These are phyloP conservation scores for Ischnura elegans DNA, from an alignment of 2,888 invertebrate species.

Conservation along the genomic window DNA sequence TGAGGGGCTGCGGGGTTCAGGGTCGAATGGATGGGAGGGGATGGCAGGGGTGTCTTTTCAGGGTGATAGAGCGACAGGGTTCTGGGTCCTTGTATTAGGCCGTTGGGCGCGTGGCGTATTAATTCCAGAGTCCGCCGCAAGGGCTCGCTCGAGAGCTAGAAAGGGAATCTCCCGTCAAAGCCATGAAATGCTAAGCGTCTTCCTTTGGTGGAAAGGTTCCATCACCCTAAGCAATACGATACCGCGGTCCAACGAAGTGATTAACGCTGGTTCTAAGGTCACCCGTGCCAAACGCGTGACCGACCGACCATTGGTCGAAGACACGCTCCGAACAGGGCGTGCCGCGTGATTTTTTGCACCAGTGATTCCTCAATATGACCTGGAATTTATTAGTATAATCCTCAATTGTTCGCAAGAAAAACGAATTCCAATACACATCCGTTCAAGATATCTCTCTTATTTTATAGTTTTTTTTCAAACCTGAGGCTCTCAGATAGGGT, in stretches of 20 bases:
- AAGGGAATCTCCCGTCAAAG: neutral
- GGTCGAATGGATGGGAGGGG: constrained; percentile 78
- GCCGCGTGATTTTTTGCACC: neutral
- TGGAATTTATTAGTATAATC: too few relatives aligned
- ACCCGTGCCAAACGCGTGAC: neutral
- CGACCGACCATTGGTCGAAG: neutral
- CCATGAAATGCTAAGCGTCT: neutral
- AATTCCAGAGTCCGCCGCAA: constrained; percentile 19
- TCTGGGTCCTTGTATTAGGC: neutral
- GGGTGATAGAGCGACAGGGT: constrained; percentile 68
- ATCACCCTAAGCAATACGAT: too few relatives aligned
- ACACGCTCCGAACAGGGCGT: neutral
- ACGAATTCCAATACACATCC: too few relatives aligned
- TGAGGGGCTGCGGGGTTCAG: neutral
- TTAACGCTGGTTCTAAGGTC: neutral
- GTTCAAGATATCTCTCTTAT: too few relatives aligned
- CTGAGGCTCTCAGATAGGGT: too few relatives aligned
- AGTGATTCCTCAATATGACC: too few relatives aligned
- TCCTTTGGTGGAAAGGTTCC: neutral
- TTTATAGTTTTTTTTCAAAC: too few relatives aligned
- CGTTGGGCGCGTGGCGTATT: constrained; percentile 25
- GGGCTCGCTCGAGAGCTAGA: neutral
- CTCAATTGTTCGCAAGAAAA: too few relatives aligned
- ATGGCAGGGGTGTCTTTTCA: constrained; percentile 77
- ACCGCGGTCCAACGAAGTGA: neutral